These are phyloP conservation scores for Scaeva pyrastri DNA, from an alignment of 2,888 invertebrate species.

Conservation along the genomic window DNA sequence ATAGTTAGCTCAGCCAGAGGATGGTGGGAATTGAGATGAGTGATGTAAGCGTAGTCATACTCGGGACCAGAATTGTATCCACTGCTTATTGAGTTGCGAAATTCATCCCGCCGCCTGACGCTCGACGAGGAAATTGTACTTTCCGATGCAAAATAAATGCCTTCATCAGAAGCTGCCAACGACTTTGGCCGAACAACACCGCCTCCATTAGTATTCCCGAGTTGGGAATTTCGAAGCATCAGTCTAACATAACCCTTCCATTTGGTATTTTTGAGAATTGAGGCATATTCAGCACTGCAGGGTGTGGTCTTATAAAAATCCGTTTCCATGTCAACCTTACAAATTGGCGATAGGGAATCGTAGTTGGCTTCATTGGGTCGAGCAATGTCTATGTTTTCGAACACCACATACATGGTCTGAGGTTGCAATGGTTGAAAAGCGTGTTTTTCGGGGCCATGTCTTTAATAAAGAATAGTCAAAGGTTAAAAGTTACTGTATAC, in stretches of 20 bases:
- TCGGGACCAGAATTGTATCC: slow-evolving; percentile 75
- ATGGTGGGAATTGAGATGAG: slow-evolving; percentile 86
- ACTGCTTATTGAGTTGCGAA: slow-evolving; percentile 52
- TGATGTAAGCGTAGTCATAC: slow-evolving; percentile 87
- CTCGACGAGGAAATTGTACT: slow-evolving; percentile 62
- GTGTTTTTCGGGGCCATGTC: slow-evolving; percentile 83
- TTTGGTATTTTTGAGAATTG: slow-evolving; percentile 79
- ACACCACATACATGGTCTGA: slow-evolving; percentile 88
- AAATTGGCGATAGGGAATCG: slow-evolving; percentile 85
- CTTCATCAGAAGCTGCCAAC: slow-evolving; percentile 24
- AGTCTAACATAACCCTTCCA: slow-evolving; percentile 83
- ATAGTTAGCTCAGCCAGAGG: slow-evolving; percentile 83
- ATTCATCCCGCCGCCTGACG: slow-evolving; percentile 12
- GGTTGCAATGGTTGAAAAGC: slow-evolving; percentile 86
- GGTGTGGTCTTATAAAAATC: slow-evolving; percentile 81
- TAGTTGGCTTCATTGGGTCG: slow-evolving; percentile 86
- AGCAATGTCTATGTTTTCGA: slow-evolving; percentile 90
- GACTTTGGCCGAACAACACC: background rate
- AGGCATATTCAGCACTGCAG: slow-evolving; percentile 78
- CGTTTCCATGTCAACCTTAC: slow-evolving; percentile 86
- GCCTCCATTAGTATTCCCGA: slow-evolving; percentile 19
- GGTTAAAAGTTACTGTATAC: background rate
- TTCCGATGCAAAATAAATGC: slow-evolving; percentile 51
- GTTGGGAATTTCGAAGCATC: slow-evolving; percentile 79
- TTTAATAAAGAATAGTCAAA: slow-evolving; percentile 50